These are phyloP conservation scores for Dicrostonyx torquatus DNA, from an alignment of 2,797 vertebrate species.

Conservation along the genomic window DNA sequence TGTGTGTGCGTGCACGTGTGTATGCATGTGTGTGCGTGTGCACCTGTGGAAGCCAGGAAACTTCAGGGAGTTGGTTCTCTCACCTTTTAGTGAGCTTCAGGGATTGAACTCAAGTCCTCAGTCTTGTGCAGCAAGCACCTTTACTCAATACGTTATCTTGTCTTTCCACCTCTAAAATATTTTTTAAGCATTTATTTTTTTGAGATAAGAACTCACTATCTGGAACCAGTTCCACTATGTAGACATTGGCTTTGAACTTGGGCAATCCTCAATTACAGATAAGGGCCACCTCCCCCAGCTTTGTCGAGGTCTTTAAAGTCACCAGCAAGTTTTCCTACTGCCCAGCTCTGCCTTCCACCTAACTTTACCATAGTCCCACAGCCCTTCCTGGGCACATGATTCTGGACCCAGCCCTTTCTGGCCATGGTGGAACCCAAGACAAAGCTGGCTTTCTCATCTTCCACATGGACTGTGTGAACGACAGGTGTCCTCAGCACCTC, in stretches of 20 bases:
- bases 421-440: neutral
- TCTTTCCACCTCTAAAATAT: neutral
- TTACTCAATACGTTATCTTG: neutral
- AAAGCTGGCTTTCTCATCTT: neutral
- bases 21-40: rapidly evolving
- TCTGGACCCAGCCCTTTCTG: neutral
- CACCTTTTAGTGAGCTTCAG: neutral
- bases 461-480: neutral
- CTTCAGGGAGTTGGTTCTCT: neutral
- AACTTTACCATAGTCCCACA: neutral
- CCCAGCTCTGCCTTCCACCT: neutral
- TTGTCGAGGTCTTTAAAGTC: neutral
- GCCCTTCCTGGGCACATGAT: neutral
- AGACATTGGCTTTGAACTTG: neutral
- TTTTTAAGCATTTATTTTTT: neutral
- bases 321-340: neutral
- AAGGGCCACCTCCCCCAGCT: neutral
- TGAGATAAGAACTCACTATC: neutral
- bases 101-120: neutral
- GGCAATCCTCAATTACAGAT: neutral
- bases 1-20: rapidly evolving
- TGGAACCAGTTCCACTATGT: neutral
- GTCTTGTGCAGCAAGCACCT: neutral
- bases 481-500: neutral
- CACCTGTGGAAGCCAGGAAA: neutral